Percentiles rank a stretch among this genome's conserved stretches.
These are phyloP conservation scores for Glaucidium brasilianum DNA, from an alignment of 2,113 vertebrate species.

Conservation along the genomic window DNA sequence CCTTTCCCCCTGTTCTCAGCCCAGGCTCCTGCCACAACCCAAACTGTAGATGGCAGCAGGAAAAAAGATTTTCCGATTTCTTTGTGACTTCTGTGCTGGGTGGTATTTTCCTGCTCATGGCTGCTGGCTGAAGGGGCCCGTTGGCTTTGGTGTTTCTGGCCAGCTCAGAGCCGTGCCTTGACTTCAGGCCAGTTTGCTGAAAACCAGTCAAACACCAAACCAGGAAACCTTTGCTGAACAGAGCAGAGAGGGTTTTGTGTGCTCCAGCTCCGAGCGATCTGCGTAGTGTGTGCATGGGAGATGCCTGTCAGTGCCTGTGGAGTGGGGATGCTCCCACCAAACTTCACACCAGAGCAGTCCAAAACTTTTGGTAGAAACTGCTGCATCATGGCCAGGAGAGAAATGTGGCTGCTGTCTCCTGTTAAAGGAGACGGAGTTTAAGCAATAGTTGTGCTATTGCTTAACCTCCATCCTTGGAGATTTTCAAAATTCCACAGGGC, in stretches of 20 bases:
- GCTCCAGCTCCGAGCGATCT: not conserved
- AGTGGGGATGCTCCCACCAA: not conserved
- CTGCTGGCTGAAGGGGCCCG: not conserved
- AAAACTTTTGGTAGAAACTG: not conserved
- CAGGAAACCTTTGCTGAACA: rapidly evolving
- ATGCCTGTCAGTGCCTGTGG: no score
- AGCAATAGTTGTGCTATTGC: not conserved
- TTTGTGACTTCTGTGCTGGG: not conserved
- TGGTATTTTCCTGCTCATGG: not conserved
- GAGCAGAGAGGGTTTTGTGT: not conserved
- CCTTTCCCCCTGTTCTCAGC: not conserved
- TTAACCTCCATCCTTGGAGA: not conserved
- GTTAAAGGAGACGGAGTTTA: not conserved
- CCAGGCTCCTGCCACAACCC: not conserved
- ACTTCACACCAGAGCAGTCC: not conserved
- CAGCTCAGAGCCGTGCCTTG: not conserved
- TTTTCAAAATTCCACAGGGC: not conserved
- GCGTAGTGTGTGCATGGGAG: rapidly evolving
- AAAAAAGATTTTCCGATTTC: not conserved
- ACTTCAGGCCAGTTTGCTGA: not conserved
- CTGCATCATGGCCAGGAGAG: not conserved
- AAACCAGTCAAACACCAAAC: no score
- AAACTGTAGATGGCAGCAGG: slow-evolving; percentile 53
- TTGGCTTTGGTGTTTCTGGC: not conserved
- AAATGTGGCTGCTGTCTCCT: not conserved